Conservation (phyloP, 2,888 invertebrate genomes). For the Prosapia bicincta region DNA sequence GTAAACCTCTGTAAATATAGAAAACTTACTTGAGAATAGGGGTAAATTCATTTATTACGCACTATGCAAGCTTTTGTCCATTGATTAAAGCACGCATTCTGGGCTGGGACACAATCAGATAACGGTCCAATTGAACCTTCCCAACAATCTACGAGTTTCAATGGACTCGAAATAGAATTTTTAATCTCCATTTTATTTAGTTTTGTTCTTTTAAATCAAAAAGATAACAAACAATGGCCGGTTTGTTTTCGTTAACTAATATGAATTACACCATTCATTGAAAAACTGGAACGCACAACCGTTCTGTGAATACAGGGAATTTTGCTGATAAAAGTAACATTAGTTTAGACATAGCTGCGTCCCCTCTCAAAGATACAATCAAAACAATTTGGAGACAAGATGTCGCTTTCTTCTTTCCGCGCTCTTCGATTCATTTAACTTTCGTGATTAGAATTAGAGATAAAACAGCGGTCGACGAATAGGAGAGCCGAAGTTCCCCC, state of each 20-base stretch:
- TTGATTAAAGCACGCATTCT: too few relatives aligned
- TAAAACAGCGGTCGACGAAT: not conserved
- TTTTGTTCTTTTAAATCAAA: not conserved
- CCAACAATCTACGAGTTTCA: not conserved
- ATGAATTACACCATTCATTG: slow-evolving; percentile 2
- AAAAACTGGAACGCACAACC: not conserved
- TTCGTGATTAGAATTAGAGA: slow-evolving; percentile 1
- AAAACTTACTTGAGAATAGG: too few relatives aligned
- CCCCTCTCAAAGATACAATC: not conserved
- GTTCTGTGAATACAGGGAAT: not conserved
- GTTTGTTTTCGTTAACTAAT: not conserved
- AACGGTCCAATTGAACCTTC: not conserved
- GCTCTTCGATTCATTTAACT: not conserved
- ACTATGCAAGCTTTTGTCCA: too few relatives aligned
- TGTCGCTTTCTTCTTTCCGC: not conserved
- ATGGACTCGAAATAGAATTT: not conserved
- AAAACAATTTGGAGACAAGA: slow-evolving; percentile 1
- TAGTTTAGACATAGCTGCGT: not conserved
- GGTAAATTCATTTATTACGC: too few relatives aligned
- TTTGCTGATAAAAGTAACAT: not conserved
- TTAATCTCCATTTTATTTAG: not conserved
- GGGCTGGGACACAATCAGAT: not conserved
- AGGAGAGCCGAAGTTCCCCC: not conserved
- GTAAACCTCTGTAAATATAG: too few relatives aligned
- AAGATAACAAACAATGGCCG: not conserved